Base-by-base conservation (phyloP, 2,888 invertebrate species). In the Barypeithes pellucidus region DNA sequence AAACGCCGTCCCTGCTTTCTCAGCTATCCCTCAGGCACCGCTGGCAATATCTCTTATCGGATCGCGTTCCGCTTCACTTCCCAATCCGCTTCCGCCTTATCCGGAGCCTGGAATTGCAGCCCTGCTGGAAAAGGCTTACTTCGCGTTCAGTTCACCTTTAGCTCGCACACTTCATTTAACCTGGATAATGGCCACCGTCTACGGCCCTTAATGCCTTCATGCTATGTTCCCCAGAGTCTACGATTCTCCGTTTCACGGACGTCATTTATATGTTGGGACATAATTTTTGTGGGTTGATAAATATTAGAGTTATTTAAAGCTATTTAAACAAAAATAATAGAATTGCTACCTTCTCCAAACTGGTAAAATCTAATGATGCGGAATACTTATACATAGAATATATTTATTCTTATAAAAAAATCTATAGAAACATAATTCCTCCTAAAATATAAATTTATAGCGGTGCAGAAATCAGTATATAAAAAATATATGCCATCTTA, bases 131-230 rank as follows among this genome's bases (percentile, higher is more conserved):
- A 73, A 84, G 84, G 83, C 85, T 85, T 85, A 85, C 85, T 85
- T 82, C 82, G 52, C 82, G 69, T 73, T 73, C 84, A 81, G 84
- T 84, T 84, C 85, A 84, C 85, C 84, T 85, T 84, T 73, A 57
- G 80, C 82, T 76, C 77, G 77, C 85, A 85, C 86, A 85, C 85
- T 86, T 85, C 86, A 86, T 86, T 86, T 86, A 86, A 85, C 86
- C 82, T 80, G 82, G 85, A 86, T 86, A 86, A 86, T 84, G 82
- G 82, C 88, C 89, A 88, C 86, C 79, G 73, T 73, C 69, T 87
- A 86, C 86, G 70, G 50, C 70, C 69, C 59, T 70, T 73, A 70
- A 63, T 47, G 47, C 52, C 36, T 60, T 60, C 60, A 43, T 43
- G 72, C 33, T 54, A 61, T 50, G 67, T 61, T 72, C 67, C 47